These are phyloP conservation scores for Ophion costatus DNA, from an alignment of 2,888 invertebrate species.

Conservation along the genomic window DNA sequence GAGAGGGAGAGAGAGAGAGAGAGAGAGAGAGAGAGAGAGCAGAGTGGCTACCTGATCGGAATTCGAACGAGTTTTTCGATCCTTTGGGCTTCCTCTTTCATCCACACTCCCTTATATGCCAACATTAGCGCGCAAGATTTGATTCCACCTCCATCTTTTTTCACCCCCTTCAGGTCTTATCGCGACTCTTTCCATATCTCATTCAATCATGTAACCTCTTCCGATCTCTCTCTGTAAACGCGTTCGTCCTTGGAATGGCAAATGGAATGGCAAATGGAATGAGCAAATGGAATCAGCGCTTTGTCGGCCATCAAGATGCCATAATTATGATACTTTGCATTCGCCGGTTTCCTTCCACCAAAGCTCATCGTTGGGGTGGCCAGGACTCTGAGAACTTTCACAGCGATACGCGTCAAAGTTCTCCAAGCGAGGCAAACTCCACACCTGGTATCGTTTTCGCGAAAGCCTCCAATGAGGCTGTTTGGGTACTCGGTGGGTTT, in stretches of 20 bases:
- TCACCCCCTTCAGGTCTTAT: slow-evolving; percentile 46
- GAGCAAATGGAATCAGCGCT: slow-evolving; percentile 25
- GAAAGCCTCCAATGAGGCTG: too few relatives aligned
- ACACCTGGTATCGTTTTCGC: too few relatives aligned
- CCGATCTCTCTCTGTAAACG: slow-evolving; percentile 1
- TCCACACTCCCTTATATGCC: slow-evolving; percentile 47
- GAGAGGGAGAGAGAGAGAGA: slow-evolving; percentile 54
- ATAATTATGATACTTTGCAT: too few relatives aligned
- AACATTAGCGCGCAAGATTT: slow-evolving; percentile 62
- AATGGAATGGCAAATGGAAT: slow-evolving; percentile 15
- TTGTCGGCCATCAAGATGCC: too few relatives aligned
- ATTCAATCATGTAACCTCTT: slow-evolving; percentile 14
- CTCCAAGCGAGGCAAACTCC: too few relatives aligned
- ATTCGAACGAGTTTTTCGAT: slow-evolving; percentile 62
- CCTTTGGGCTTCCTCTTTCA: slow-evolving; percentile 47
- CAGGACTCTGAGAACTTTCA: too few relatives aligned
- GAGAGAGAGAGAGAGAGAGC: slow-evolving; percentile 38
- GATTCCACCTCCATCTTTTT: slow-evolving; percentile 44
- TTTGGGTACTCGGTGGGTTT: too few relatives aligned
- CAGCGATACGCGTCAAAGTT: too few relatives aligned
- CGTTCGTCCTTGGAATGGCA: neutral
- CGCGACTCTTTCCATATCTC: slow-evolving; percentile 17
- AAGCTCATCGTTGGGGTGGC: too few relatives aligned
- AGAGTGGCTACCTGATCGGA: slow-evolving; percentile 71
- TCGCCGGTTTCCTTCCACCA: too few relatives aligned